phyloP scores from a whole-genome alignment of 2,888 invertebrate genomes.

The Scaptomyza cyrtandrae region DNA sequence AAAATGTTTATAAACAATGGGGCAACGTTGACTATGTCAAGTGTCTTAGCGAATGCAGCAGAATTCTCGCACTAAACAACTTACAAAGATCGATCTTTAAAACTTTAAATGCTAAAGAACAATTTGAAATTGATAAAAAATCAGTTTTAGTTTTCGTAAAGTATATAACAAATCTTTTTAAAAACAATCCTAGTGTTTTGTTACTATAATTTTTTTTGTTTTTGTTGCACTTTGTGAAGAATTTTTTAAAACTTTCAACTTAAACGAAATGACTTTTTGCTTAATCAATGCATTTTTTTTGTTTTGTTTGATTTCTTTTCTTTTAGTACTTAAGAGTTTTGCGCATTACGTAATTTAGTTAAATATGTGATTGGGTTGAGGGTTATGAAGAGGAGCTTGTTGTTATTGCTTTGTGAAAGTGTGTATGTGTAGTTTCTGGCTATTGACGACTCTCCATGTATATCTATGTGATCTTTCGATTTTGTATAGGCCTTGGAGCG shows the following conservation, averaged over 20 bases:
- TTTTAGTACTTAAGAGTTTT: constrained; percentile 44
- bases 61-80: constrained; percentile 49
- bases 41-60: constrained; percentile 47
- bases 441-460: constrained; percentile 44
- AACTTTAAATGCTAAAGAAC: constrained; percentile 74
- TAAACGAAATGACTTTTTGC: constrained; percentile 77
- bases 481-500: constrained; percentile 40
- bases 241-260: constrained; percentile 45
- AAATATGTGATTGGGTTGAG: constrained; percentile 17
- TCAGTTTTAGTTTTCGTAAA: constrained; percentile 24
- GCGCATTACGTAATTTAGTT: constrained; percentile 38
- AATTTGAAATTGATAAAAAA: constrained; percentile 61
- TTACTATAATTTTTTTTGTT: background rate
- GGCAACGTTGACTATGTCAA: constrained; percentile 67
- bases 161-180: constrained; percentile 47
- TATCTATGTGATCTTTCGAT: constrained; percentile 27
- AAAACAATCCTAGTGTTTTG: constrained; percentile 43
- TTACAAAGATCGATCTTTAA: constrained; percentile 65
- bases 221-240: constrained; percentile 50
- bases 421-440: constrained; percentile 29
- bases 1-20: constrained; percentile 28
- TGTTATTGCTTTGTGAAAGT: constrained; percentile 61
- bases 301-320: background rate
- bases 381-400: constrained; percentile 30
- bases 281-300: constrained; percentile 46